phyloP scores from a whole-genome alignment of 2,113 vertebrate species.

The Gallinago undulata region DNA sequence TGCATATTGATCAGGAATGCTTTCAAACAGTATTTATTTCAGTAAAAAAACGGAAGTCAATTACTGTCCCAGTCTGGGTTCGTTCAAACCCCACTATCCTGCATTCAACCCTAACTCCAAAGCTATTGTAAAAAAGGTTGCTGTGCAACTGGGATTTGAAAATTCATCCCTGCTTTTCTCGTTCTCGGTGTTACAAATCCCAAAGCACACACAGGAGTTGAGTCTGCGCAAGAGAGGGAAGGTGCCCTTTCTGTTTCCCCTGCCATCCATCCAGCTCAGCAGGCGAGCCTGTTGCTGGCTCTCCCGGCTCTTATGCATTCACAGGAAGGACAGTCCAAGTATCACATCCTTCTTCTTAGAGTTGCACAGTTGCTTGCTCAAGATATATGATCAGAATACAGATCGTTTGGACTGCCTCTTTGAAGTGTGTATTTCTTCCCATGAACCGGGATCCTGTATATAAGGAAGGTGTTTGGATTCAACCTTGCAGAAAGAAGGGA shows the following conservation, averaged over 20 bases:
- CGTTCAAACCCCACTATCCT: neutral
- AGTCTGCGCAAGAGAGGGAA: neutral
- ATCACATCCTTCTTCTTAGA: fast-evolving
- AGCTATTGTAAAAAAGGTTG: neutral
- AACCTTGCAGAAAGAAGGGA: neutral
- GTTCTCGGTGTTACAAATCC: neutral
- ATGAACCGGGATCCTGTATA: neutral
- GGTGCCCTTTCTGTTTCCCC: neutral
- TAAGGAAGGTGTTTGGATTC: neutral
- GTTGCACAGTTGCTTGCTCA: neutral
- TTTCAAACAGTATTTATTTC: neutral
- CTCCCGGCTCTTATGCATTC: neutral
- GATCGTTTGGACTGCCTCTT: neutral
- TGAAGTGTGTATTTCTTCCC: neutral
- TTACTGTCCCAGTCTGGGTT: neutral
- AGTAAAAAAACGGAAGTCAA: neutral
- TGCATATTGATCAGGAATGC: neutral
- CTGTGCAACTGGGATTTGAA: neutral
- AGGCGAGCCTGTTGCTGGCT: neutral
- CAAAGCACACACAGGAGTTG: neutral
- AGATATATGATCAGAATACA: neutral
- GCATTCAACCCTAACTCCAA: neutral
- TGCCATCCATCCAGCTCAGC: neutral
- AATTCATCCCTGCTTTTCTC: neutral
- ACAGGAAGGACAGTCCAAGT: neutral